phyloP scores from a whole-genome alignment of 2,797 vertebrate species.

The Ambastaia sidthimunki region DNA sequence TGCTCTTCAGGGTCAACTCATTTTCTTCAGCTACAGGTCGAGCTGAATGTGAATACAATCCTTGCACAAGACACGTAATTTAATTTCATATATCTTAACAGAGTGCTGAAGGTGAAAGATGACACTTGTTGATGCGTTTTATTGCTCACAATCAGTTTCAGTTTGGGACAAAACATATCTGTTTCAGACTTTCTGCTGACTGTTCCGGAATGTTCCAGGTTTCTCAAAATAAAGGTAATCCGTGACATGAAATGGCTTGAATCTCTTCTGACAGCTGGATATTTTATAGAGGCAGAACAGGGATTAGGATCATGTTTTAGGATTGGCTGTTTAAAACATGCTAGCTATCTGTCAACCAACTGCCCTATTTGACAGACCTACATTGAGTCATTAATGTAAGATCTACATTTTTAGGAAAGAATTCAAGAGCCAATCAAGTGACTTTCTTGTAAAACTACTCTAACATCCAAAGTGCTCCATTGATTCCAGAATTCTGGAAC shows the following conservation, averaged over 20 bases:
- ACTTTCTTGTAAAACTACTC: not conserved
- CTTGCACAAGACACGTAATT: constrained; percentile 18
- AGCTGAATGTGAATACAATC: constrained; percentile 8
- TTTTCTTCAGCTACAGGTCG: constrained; percentile 35
- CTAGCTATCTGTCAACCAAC: constrained; percentile 37
- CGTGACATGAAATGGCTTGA: constrained; percentile 17
- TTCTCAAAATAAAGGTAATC: constrained; percentile 15
- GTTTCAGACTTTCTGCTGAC: constrained; percentile 28
- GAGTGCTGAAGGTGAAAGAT: constrained; percentile 49
- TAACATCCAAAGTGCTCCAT: not conserved
- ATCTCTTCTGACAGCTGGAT: not conserved
- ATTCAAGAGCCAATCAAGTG: not conserved
- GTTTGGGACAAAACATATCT: constrained; percentile 39
- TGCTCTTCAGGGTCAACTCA: constrained; percentile 40
- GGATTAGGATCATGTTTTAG: constrained; percentile 6
- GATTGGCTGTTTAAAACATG: constrained; percentile 24
- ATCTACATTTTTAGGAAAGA: too few relatives aligned
- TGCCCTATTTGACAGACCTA: constrained; percentile 13
- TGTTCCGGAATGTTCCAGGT: constrained; percentile 7
- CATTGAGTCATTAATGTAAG: not conserved
- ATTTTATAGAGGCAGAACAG: not conserved
- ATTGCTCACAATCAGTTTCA: constrained; percentile 9
- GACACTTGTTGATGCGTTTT: constrained; percentile 7
- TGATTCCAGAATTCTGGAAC: not conserved
- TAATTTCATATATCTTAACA: constrained; percentile 33